Base-by-base conservation (phyloP, 1,140 invertebrate genomes). In the Zaprionus ghesquierei region DNA sequence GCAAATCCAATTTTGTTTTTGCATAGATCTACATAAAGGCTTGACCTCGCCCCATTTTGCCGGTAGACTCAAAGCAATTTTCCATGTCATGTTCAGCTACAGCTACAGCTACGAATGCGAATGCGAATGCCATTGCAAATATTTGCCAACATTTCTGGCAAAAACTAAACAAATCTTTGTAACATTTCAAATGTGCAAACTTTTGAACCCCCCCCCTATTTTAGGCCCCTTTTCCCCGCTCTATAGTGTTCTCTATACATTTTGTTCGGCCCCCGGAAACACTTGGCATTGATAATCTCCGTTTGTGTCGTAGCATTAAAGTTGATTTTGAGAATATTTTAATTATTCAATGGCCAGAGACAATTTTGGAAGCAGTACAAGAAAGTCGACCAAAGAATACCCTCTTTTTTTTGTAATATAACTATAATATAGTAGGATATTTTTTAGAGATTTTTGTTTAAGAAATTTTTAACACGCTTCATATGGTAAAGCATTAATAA, bases 121-220 rank as follows among this genome's bases (percentile, higher is more conserved):
- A 53, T 72, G 38, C 44, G 63, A 54, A 74, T 55, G n/a, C 70
- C 60, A 75, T 38, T 44, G 69, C 79, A 86, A 86, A 86, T 86
- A 86, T 89, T 87, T 86, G 76, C 53, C 65, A 74, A 69, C 72
- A 79, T 55, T 87, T 75, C 75, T 66, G 53, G 61, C 79, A 75
- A 82, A 82, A 89, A 89, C 79, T 66, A 69, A 82, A 87, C 84
- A 82, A 86, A 82, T 89, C 79, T 80, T 70, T 59, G 62, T 63
- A 63, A 74, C 82, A 86, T 79, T 86, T 86, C 69, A 79, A 86
- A 86, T 86, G 75, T 89, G 71, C 75, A 81, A 87, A 87, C 75
- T 79, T 82, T 78, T 66, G 66, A 27, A 2, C 18, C 0, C 5
- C n/a, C 20, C 0, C 12, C 12, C 22, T 12, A 6, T 20, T 18